Evolutionary conservation across 1,140 invertebrate species (phyloP), one percentile per base, ranked within the genome.

Genomic region (Lordiphosa mommai): DNA sequence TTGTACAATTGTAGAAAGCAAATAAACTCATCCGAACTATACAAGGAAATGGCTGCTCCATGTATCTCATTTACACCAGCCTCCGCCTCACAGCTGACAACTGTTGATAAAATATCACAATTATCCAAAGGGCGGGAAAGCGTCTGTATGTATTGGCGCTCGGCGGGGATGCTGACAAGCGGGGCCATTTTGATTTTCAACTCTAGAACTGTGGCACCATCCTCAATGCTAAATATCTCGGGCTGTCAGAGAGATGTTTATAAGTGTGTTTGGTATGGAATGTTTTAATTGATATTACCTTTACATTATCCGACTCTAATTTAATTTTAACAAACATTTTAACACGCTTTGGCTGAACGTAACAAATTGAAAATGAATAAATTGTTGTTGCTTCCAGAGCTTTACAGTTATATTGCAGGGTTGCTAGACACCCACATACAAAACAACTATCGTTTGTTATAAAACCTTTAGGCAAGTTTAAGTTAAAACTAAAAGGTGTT

Each of bases 281-380:
- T 27, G 6, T 37, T 3, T 2, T 2, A 27, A 7, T 7, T 7
- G 5, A 27, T n/a, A 1, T 51, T 12, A 64, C 61, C 17, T 57
- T 56, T 6, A 13, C 7, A 27, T 33, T 33, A 1, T 20, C 46
- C 1, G 34, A 12, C 23, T 51, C 55, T 2, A 51, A 29, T n/a
- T 64, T 58, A 2, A 64, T 46, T 47, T 64, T 64, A 1, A 58
- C 61, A 58, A 64, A 58, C 61, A 64, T 64, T 47, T 3, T 50
- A 1, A 27, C 6, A 5, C 23, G 23, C 23, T 27, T n/a, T n/a
- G 0, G 20, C 20, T 23, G 6, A 7, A 27, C 5, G 4, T 6
- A 27, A 27, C 23, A 27, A 27, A 7, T 27, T 7, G 6, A 27
- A 27, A 27, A 27, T 27, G 23, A 27, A 7, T 27, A 27, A 1